These are phyloP conservation scores for Mycteria americana DNA, from an alignment of 2,797 vertebrate genomes.

Conservation along the genomic window DNA sequence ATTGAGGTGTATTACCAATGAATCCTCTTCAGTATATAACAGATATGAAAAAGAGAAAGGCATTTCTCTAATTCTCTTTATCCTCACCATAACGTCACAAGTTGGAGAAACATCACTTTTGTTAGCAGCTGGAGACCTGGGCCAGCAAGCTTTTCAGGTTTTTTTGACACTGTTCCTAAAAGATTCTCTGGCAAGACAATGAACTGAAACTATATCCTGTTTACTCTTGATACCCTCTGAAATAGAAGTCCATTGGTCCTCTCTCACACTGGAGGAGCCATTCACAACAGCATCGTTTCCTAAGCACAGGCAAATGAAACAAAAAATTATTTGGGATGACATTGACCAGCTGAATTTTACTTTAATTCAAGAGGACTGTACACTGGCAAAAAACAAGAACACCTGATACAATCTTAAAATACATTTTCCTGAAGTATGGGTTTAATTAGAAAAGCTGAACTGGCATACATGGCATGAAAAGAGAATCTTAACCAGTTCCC, in stretches of 20 bases:
- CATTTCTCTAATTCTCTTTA: background rate
- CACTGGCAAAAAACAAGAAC: background rate
- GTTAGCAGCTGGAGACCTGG: background rate
- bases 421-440: background rate
- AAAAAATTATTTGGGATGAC: background rate
- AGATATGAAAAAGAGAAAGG: background rate
- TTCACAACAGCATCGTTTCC: background rate
- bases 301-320: background rate
- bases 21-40: background rate
- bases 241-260: background rate
- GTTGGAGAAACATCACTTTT: background rate
- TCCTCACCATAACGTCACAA: background rate
- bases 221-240: background rate
- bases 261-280: background rate
- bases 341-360: background rate
- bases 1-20: too few relatives aligned
- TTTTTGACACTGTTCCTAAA: background rate
- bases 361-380: background rate
- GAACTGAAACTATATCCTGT: background rate
- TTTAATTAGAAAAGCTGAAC: background rate
- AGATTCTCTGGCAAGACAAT: background rate
- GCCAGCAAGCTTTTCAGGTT: background rate
- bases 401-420: background rate
- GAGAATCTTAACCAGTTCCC: background rate
- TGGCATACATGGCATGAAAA: background rate